These are phyloP conservation scores for Drosophila rellima DNA, from an alignment of 2,888 invertebrate genomes.

Conservation along the genomic window DNA sequence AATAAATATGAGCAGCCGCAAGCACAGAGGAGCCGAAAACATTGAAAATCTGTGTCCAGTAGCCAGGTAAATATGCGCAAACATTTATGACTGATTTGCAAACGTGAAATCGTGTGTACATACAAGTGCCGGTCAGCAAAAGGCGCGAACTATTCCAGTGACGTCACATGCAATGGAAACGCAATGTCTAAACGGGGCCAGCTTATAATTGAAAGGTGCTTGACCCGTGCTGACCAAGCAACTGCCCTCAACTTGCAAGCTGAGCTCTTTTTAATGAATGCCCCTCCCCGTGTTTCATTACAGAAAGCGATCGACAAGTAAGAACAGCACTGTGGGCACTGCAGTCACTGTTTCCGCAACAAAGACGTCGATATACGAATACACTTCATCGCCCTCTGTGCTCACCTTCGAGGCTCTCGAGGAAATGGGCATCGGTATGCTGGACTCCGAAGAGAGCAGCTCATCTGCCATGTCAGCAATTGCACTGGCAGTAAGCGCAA, in stretches of 20 bases:
- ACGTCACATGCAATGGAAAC: constrained; percentile 51
- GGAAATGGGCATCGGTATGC: constrained; percentile 88
- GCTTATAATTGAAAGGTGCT: constrained; percentile 63
- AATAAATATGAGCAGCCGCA: constrained; percentile 81
- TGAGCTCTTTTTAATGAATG: constrained; percentile 45
- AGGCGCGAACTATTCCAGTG: constrained; percentile 60
- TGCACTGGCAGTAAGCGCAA: constrained; percentile 72
- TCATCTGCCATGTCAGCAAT: constrained; percentile 82
- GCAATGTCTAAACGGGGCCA: constrained; percentile 46
- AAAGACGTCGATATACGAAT: constrained; percentile 70
- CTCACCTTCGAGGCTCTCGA: constrained; percentile 78
- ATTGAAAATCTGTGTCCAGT: constrained; percentile 84
- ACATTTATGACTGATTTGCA: background rate
- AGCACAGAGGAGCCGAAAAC: constrained; percentile 76
- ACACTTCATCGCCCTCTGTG: constrained; percentile 70
- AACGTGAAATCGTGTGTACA: background rate
- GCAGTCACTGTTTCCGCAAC: constrained; percentile 52
- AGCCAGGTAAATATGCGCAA: constrained; percentile 73
- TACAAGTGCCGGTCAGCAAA: constrained; percentile 38
- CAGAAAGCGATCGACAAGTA: constrained; percentile 81
- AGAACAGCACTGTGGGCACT: no score
- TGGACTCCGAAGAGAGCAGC: constrained; percentile 87
- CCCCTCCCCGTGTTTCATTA: constrained; percentile 13
- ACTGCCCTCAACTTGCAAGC: constrained; percentile 25
- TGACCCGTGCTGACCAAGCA: constrained; percentile 71